Base-by-base conservation (phyloP, 2,113 vertebrate species). In the Physeter macrocephalus region DNA sequence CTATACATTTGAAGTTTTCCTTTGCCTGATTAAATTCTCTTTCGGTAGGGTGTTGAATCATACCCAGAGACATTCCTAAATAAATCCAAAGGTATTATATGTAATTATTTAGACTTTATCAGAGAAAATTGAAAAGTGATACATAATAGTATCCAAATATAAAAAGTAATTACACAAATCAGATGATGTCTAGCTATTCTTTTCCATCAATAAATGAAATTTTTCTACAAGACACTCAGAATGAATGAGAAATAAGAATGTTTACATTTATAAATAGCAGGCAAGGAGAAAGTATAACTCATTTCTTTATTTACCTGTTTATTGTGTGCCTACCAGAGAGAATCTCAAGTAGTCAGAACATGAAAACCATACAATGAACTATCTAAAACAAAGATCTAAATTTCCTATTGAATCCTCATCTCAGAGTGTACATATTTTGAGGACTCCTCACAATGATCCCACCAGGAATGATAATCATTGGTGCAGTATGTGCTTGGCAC, bases 271-370 rank as follows among this genome's bases (percentile, higher is more conserved):
- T 49, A 92, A 64, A 49, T 46, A 71, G 13, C 25, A 85, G 61
- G 11, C n/a, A 84, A 88, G 41, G 2, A 84, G 3, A 94, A 52
- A 36, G 34, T 57, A 20, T 43, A 80, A 21, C 5, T 90, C 41
- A n/a, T 23, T 96, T 6, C 54, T 75, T 66, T 85, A 78, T 39
- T 84, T 85, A n/a, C 12, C 14, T 95, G 14, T 64, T 80, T 81
- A 88, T 25, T 62, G 1, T 82, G 52, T 90, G 10, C 3, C 8
- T 74, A 61, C 8, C 5, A 18, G 25, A 86, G 3, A 97, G 25
- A 49, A 75, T 69, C 43, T 82, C 52, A 89, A 17, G 43, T 85
- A 88, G n/a, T 3, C 67, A 92, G 29, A 81, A 59, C 8, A 41
- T 41, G 11, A 75, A 89, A 90, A 43, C 20, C 18, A 49, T n/a